A percentile compares a stretch with the other conserved stretches of the same genome.
Evolutionary conservation across 1,140 invertebrate genomes (phyloP).

Genomic region (Chionoecetes opilio): DNA sequence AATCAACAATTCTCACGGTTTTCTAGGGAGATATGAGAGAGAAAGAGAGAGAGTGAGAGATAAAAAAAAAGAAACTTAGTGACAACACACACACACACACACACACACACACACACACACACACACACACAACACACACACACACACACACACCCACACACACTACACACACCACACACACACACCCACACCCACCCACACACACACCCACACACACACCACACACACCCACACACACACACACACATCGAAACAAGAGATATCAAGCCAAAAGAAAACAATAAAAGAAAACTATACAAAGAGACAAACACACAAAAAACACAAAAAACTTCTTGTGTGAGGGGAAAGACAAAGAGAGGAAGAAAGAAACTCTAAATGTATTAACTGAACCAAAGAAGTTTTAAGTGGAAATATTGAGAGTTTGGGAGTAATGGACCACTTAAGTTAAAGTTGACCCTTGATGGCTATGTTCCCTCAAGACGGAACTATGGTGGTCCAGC

Average conservation of each 20-base stretch:
- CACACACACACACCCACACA: background rate
- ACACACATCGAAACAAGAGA: background rate
- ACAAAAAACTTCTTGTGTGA: background rate
- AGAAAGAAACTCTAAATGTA: background rate
- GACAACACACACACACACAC: background rate
- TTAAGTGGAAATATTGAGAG: slow-evolving; percentile 17
- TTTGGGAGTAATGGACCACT: background rate
- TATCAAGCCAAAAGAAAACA: background rate
- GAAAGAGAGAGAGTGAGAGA: background rate
- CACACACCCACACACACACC: background rate
- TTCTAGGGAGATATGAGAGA: background rate
- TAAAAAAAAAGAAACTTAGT: background rate
- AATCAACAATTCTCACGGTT: no score
- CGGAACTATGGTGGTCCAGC: background rate
- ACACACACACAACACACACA: background rate
- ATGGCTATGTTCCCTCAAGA: background rate
- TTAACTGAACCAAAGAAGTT: background rate
- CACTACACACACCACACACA: background rate
- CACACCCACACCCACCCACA: background rate
- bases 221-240: background rate
- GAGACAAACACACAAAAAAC: no score
- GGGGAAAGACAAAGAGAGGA: background rate
- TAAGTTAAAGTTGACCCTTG: background rate
- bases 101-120: background rate
- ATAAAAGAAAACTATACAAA: background rate